A percentile compares a stretch with the other conserved stretches of the same genome.
These are phyloP conservation scores for Polyploca ridens DNA, from an alignment of 2,888 invertebrate genomes.

Conservation along the genomic window DNA sequence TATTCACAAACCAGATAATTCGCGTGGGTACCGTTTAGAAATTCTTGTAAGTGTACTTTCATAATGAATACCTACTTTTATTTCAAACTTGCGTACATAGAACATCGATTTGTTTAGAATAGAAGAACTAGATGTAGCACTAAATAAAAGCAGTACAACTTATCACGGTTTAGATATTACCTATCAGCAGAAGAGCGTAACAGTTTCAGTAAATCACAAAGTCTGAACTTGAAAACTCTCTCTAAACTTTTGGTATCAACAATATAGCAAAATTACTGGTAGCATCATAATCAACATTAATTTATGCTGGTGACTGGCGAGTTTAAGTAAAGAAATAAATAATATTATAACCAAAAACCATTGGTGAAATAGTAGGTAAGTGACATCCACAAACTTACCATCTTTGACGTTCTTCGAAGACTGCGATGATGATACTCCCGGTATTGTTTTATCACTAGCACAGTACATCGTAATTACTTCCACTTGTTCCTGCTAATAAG, in stretches of 20 bases:
- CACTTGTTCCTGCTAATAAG: constrained; percentile 60
- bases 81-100: too few relatives aligned
- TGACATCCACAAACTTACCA: constrained; percentile 85
- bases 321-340: neutral
- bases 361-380: constrained; percentile 19
- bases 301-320: neutral
- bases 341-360: constrained; percentile 13
- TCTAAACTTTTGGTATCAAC: constrained; percentile 33
- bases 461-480: constrained; percentile 86
- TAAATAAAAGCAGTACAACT: neutral
- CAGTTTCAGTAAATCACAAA: constrained; percentile 13
- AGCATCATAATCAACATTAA: neutral
- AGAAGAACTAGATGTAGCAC: neutral
- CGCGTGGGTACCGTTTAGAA: too few relatives aligned
- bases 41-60: too few relatives aligned
- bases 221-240: constrained; percentile 38
- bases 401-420: constrained; percentile 89
- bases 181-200: neutral
- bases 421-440: constrained; percentile 89
- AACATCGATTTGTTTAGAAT: neutral
- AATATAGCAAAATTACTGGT: neutral
- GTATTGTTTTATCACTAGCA: constrained; percentile 90
- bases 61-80: too few relatives aligned
- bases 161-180: neutral
- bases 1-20: neutral